phyloP scores from a whole-genome alignment of 2,113 vertebrate genomes.

The Telmatochromis sp. region DNA sequence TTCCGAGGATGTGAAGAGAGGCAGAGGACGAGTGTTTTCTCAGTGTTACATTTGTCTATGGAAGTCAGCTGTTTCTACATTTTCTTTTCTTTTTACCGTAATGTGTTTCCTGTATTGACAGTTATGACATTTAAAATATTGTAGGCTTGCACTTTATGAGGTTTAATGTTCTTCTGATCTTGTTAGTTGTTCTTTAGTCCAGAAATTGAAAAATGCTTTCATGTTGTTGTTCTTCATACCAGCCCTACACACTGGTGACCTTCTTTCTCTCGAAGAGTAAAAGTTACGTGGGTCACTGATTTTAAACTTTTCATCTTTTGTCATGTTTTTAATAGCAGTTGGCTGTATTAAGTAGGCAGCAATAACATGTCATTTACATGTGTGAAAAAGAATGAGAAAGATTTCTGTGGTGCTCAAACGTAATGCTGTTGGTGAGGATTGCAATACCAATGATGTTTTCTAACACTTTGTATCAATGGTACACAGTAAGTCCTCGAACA shows the following conservation, averaged over 20 bases:
- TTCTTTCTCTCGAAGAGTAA: neutral
- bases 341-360: neutral
- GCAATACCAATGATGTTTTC: neutral
- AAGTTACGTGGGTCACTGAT: neutral
- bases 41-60: neutral
- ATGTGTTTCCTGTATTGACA: neutral
- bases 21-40: neutral
- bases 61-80: constrained; percentile 5
- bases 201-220: neutral
- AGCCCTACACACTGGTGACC: neutral
- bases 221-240: neutral
- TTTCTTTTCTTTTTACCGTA: neutral
- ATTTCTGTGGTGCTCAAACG: neutral
- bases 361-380: neutral
- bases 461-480: neutral
- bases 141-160: constrained; percentile 37
- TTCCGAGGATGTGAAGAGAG: constrained; percentile 1
- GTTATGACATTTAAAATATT: constrained; percentile 7
- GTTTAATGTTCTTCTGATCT: constrained; percentile 29
- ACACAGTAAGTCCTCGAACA: neutral
- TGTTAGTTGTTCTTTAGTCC: constrained; percentile 26
- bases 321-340: neutral
- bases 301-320: constrained; percentile 3
- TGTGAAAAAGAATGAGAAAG: neutral
- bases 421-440: neutral